Conservation (phyloP, 2,113 vertebrate species). For the Colistium nudipinnis region DNA sequence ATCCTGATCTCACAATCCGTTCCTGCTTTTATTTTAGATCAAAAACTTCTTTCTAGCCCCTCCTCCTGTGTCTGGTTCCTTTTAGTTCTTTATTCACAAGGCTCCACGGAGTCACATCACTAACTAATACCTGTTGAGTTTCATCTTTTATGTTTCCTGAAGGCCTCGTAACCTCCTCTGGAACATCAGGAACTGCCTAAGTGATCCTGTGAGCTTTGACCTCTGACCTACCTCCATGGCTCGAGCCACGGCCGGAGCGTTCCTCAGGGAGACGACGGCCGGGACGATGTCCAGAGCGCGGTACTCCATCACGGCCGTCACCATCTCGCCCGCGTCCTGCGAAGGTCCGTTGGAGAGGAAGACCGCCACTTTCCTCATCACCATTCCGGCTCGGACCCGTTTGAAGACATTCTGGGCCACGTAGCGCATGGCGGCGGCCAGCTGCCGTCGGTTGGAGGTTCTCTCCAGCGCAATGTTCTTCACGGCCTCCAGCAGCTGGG, state of each 20-base stretch:
- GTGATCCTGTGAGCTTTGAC: too few species aligned
- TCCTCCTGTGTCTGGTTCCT: too few species aligned
- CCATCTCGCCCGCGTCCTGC: constrained; percentile 64
- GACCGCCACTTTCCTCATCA: constrained; percentile 86
- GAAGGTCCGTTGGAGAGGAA: constrained; percentile 83
- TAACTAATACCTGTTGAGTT: too few species aligned
- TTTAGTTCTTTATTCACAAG: too few species aligned
- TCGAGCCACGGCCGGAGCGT: constrained; percentile 68
- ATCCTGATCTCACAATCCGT: too few species aligned
- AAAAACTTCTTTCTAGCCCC: too few species aligned
- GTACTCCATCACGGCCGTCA: constrained; percentile 84
- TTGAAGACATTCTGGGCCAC: constrained; percentile 89
- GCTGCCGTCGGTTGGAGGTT: constrained; percentile 75
- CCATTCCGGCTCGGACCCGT: constrained; percentile 76
- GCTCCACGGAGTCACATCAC: too few species aligned
- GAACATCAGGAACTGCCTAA: too few species aligned
- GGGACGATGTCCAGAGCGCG: constrained; percentile 79
- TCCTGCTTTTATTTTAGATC: too few species aligned
- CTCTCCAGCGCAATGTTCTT: constrained; percentile 78
- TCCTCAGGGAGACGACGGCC: constrained; percentile 80
- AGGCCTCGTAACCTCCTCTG: too few species aligned
- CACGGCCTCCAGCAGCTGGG: constrained; percentile 77
- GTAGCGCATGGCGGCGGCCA: constrained; percentile 87
- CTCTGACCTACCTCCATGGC: constrained; percentile 82
- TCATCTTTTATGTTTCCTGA: too few species aligned